Evolutionary conservation across 2,113 vertebrate genomes (phyloP).

Genomic region (Silurus asotus): DNA sequence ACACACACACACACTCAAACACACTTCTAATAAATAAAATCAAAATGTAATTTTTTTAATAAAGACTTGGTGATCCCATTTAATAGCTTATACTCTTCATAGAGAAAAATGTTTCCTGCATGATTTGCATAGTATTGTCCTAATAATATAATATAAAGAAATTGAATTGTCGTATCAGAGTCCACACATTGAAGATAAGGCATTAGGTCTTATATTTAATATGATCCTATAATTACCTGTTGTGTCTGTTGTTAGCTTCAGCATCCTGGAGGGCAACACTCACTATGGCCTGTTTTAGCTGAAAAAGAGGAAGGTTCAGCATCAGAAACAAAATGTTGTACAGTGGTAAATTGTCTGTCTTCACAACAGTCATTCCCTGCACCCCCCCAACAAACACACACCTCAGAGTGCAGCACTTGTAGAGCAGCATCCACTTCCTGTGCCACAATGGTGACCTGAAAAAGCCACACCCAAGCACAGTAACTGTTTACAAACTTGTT

Average conservation of each 20-base stretch:
- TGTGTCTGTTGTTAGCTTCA: slow-evolving; percentile 36
- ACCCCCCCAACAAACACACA: slow-evolving; percentile 32
- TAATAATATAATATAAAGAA: neutral
- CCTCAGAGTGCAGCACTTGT: slow-evolving; percentile 63
- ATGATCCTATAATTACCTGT: neutral
- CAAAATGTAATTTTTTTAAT: neutral
- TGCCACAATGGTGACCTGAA: slow-evolving; percentile 43
- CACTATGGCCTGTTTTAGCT: slow-evolving; percentile 66
- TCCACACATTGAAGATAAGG: neutral
- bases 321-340: neutral
- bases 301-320: slow-evolving; percentile 3
- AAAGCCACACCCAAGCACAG: neutral
- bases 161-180: neutral
- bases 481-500: neutral
- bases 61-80: neutral
- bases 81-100: neutral
- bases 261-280: slow-evolving; percentile 68
- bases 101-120: neutral
- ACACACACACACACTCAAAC: neutral
- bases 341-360: neutral
- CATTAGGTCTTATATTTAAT: neutral
- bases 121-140: neutral
- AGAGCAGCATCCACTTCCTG: slow-evolving; percentile 62
- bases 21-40: neutral
- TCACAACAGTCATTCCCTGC: neutral